A percentile compares a stretch with the other conserved stretches of the same genome.
Evolutionary conservation across 2,888 invertebrate species (phyloP).

Genomic region (Eilema griseolum): DNA sequence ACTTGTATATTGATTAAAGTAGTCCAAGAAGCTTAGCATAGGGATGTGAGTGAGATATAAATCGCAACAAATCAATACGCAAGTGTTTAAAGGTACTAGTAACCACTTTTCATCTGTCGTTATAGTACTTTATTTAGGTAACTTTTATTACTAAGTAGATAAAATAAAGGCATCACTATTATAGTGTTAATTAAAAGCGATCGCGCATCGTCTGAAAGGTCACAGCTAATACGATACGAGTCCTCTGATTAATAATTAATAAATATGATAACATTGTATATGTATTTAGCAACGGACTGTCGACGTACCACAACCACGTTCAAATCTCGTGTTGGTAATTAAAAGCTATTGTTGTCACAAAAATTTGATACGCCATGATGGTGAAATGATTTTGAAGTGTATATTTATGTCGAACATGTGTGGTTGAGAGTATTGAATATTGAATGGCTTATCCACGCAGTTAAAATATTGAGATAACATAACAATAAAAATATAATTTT

Average conservation of each 20-base stretch:
- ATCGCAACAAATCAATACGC: background rate
- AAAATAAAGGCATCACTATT: background rate
- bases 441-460: conserved; percentile 10
- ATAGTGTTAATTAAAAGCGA: background rate
- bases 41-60: no score
- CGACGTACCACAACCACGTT: conserved; percentile 13
- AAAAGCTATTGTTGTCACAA: conserved; percentile 43
- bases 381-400: conserved; percentile 27
- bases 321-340: conserved; percentile 38
- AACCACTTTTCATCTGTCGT: background rate
- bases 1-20: no score
- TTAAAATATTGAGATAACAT: background rate
- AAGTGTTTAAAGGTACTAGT: background rate
- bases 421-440: conserved; percentile 37
- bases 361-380: conserved; percentile 37
- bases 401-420: conserved; percentile 30
- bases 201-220: conserved; percentile 15
- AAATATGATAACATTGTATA: conserved; percentile 27
- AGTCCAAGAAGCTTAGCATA: no score
- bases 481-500: background rate
- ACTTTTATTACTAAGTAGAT: background rate
- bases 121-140: background rate
- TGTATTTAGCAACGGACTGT: conserved; percentile 18
- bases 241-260: conserved; percentile 33
- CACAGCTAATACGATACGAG: conserved; percentile 27